Conservation (phyloP, 2,888 invertebrate genomes). For the Dicyrtoma fusca region DNA sequence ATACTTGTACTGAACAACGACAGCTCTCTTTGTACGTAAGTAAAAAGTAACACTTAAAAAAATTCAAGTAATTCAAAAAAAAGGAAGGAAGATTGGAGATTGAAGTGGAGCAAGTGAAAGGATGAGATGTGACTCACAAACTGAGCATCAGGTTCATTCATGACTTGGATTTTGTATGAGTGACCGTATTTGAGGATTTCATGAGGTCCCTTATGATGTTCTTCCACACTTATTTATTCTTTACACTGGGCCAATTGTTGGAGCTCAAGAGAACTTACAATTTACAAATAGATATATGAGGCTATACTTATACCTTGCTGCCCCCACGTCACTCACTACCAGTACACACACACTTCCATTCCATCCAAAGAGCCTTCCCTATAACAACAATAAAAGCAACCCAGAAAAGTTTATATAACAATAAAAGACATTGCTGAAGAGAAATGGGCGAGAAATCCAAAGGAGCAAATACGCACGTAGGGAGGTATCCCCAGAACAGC, state of each 20-base stretch:
- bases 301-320: no score
- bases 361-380: background rate
- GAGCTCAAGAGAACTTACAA: no score
- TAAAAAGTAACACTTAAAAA: no score
- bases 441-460: background rate
- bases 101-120: constrained; percentile 11
- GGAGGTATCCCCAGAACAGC: no score
- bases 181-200: constrained; percentile 27
- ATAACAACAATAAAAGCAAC: no score
- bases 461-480: constrained; percentile 9
- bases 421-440: no score
- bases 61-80: background rate
- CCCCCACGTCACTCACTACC: background rate
- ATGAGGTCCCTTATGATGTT: background rate
- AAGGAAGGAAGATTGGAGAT: constrained; percentile 2
- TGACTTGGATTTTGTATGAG: constrained; percentile 39
- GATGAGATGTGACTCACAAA: constrained; percentile 41
- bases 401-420: no score
- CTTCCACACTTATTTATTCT: constrained; percentile 10
- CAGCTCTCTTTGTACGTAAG: no score
- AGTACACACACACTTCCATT: background rate
- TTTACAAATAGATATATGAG: background rate
- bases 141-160: constrained; percentile 54
- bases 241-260: background rate
- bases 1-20: no score